Conservation (phyloP, 1,140 invertebrate species). For the Drosophila fuyamai region DNA sequence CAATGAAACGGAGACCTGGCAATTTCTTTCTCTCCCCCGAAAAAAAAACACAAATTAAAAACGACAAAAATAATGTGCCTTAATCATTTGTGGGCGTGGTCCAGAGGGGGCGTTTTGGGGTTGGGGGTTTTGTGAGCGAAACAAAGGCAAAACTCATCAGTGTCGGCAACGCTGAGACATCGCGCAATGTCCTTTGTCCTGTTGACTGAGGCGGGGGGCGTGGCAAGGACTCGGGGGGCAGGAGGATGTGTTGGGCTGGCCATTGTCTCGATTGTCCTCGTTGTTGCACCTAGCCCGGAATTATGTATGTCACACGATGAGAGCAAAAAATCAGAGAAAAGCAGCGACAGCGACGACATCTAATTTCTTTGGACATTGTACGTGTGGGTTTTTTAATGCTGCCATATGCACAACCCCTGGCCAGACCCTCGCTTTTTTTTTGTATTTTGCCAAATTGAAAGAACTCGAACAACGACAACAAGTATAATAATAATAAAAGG, state of each 20-base stretch:
- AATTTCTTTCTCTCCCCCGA: constrained; percentile 48
- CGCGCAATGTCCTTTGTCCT: constrained; percentile 61
- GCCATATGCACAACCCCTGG: constrained; percentile 83
- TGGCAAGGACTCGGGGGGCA: constrained; percentile 17
- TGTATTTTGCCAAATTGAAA: constrained; percentile 67
- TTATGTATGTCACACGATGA: constrained; percentile 72
- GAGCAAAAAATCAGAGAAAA: constrained; percentile 16
- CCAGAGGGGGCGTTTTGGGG: constrained; percentile 8
- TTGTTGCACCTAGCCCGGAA: constrained; percentile 72
- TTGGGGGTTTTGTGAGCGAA: constrained; percentile 21
- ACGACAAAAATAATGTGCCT: constrained; percentile 76
- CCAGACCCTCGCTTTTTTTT: constrained; percentile 14
- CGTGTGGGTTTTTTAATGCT: constrained; percentile 84
- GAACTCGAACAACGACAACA: constrained; percentile 54
- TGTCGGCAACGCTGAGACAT: constrained; percentile 53
- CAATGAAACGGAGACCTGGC: constrained; percentile 57
- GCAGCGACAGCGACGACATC: constrained; percentile 48
- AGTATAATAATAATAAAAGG: constrained; percentile 68
- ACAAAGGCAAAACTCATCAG: constrained; percentile 74
- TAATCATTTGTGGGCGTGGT: constrained; percentile 72
- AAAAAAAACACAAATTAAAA: constrained; percentile 72
- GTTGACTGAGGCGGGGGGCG: constrained; percentile 18
- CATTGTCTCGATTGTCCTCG: constrained; percentile 73
- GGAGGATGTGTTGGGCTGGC: constrained; percentile 55
- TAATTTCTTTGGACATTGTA: constrained; percentile 82